These are phyloP conservation scores for Drosophila mojavensis DNA, from an alignment of 1,140 invertebrate species.

Conservation along the genomic window DNA sequence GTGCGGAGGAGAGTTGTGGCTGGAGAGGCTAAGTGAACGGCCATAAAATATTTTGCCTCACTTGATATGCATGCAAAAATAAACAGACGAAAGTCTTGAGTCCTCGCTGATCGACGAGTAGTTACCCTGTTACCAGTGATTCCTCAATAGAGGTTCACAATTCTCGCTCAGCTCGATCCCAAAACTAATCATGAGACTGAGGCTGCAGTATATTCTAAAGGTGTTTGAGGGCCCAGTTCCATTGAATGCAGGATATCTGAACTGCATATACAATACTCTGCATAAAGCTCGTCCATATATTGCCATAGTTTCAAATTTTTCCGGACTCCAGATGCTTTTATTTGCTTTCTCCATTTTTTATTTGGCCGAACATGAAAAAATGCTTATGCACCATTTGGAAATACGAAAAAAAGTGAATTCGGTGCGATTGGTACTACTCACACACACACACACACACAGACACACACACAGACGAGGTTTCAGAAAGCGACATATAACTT, in stretches of 20 bases:
- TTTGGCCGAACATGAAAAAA: conserved; percentile 61
- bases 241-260: background rate
- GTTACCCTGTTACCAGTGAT: background rate
- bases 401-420: conserved; percentile 73
- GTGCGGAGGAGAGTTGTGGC: background rate
- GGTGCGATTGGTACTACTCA: conserved; percentile 68
- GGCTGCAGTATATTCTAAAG: too few relatives aligned
- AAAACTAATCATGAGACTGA: too few relatives aligned
- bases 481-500: conserved; percentile 69
- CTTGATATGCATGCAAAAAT: conserved; percentile 13
- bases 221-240: too few relatives aligned
- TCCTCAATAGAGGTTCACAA: too few relatives aligned
- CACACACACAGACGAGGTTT: conserved; percentile 42
- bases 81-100: conserved; percentile 9
- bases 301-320: conserved; percentile 48
- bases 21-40: conserved; percentile 22
- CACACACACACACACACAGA: conserved; percentile 22
- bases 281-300: conserved; percentile 57
- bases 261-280: conserved; percentile 14
- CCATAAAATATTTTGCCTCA: conserved; percentile 35
- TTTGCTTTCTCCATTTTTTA: conserved; percentile 16
- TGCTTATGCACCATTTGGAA: conserved; percentile 78
- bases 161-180: too few relatives aligned
- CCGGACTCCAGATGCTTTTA: conserved; percentile 20
- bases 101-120: background rate